phyloP scores from a whole-genome alignment of 2,797 vertebrate genomes.

The Propithecus deckenii region DNA sequence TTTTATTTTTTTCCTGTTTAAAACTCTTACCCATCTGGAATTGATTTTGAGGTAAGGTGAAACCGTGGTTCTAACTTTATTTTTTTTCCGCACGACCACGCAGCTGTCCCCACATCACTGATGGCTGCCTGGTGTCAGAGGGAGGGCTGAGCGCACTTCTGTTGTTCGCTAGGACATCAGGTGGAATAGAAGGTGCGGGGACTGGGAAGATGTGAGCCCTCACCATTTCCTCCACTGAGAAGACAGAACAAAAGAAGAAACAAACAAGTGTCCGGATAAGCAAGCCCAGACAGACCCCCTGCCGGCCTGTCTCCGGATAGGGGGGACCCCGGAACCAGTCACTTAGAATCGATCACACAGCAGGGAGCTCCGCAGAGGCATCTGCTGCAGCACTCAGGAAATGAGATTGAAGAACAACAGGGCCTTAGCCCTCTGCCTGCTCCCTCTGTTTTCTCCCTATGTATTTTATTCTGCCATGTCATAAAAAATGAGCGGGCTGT shows the following conservation, averaged over 20 bases:
- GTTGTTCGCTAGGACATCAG: background rate
- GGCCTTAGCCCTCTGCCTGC: background rate
- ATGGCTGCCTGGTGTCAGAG: background rate
- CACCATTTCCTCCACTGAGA: background rate
- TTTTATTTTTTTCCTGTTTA: background rate
- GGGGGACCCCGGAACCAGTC: background rate
- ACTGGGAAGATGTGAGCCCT: background rate
- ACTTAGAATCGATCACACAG: background rate
- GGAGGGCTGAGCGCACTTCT: background rate
- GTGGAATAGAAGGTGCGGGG: background rate
- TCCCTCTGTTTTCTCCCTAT: background rate
- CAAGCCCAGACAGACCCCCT: background rate
- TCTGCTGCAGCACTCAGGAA: background rate
- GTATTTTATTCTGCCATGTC: background rate
- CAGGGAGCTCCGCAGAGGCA: background rate
- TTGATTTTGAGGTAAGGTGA: constrained; percentile 8
- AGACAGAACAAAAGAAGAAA: constrained; percentile 12
- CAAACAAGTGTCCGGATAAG: background rate
- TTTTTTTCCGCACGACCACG: background rate
- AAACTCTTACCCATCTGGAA: background rate
- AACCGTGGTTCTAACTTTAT: background rate
- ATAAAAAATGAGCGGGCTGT: background rate
- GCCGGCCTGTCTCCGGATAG: background rate
- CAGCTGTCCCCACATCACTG: background rate
- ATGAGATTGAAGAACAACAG: background rate